Base-by-base conservation (phyloP, 1,140 invertebrate species). In the Drosophila repleta region DNA sequence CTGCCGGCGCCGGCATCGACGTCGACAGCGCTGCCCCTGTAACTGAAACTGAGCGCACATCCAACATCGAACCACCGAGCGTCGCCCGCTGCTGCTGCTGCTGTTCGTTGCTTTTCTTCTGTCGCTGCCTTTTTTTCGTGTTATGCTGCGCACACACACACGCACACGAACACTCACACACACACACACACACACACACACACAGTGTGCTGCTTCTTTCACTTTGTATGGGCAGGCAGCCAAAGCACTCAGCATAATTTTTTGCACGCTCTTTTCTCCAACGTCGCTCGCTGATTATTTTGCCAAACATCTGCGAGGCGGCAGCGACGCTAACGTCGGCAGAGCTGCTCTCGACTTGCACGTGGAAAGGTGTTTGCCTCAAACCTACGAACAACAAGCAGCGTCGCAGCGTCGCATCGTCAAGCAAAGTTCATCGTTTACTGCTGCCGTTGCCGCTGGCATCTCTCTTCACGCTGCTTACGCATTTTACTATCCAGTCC, bases 361-460 rank as follows among this genome's bases (percentile, higher is more conserved):
- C 77, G 78, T 80, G 78, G 72, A 80, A 80, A 80, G 78, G 77
- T 80, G 78, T 80, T 62, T 80, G 78, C 78, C 69, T 63, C 65
- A 76, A 79, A 72, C 78, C 66, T 45, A 46, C 56, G 68, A 76
- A 63, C 75, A 48, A 51, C 48, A 43, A 70, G 80, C 81, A 85
- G 57, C 71, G 35, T 37, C 35, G 75, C 80, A 79, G 56, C 39
- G 17, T 21, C 18, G 24, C 48, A 51, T 32, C 65, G 65, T 62
- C 75, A 76, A 85, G 82, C 82, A 85, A 85, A 85, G 82, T 85
- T 85, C 82, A 85, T 85, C 81, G 81, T 85, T 85, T 85, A 85
- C 82, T 76, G 77, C 56, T 58, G 65, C 56, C 46, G 62, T 68
- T 71, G 45, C 52, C 39, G 69, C 57, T 35, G 39, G 17, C 26